Base-by-base conservation (phyloP, 2,888 invertebrate genomes). In the Gisinianus flammeolus region DNA sequence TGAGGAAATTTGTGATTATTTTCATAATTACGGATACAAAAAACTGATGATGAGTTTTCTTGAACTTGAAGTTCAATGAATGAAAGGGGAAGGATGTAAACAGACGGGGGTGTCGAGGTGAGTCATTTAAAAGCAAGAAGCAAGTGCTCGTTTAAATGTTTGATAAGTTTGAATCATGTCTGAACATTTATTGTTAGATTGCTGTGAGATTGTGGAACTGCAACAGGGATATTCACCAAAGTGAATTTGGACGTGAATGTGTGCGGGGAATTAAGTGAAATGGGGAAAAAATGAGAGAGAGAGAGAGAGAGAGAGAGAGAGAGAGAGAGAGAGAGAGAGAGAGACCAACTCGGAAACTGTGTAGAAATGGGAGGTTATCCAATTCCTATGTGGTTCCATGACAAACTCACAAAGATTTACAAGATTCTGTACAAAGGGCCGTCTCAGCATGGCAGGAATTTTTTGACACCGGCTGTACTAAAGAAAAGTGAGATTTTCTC, bases 381-480 rank as follows among this genome's bases (percentile, higher is more conserved):
- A 68, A 5, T 33, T 4, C 33, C 31, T 12, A 33, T 33, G 3
- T 66, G 26, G 16, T 30, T 8, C 12, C 24, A 66, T 31, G 31
- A 30, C 31, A 30, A 66, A 26, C 24, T 31, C 2, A 6, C 64
- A 28, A 30, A 28, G 54, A 70, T 30, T 19, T 54, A 16, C 16
- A 30, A 30, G 44, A 28, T 4, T 10, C 31, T 12, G 2, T 69
- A 72, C 58, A 72, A 72, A 72, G 72, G 31, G 62, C 58, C 56
- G 72, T 31, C 72, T 72, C 72, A 72, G 72, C 72, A 72, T 72
- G 72, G 58, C 30, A 12, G 19, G 24, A 68, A 68, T 68, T 44
- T 76, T 76, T 68, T 76, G 76, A 76, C 76, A 76, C 76, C 22
- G 58, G 19, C 58, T 24, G 22, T 22, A 58, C 22, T 22, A 3